Conservation (phyloP, 2,888 invertebrate genomes). For the Notocelia uddmanniana region DNA sequence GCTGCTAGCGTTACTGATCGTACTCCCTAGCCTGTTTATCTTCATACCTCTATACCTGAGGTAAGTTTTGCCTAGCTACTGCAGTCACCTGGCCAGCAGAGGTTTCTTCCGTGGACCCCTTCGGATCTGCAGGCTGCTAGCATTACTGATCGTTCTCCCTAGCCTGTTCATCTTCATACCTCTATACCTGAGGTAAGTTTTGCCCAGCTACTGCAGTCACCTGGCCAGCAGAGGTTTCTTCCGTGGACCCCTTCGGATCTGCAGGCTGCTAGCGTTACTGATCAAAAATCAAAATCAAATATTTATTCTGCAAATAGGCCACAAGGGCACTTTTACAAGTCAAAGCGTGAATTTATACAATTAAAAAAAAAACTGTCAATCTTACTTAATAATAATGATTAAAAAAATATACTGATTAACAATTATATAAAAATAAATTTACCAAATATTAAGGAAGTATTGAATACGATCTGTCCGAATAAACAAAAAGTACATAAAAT, state of each 20-base stretch:
- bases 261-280: not conserved
- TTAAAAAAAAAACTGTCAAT: too few species aligned
- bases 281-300: too few species aligned
- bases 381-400: too few species aligned
- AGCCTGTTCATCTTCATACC: constrained; percentile 88
- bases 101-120: constrained; percentile 68
- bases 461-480: too few species aligned
- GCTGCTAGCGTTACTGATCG: constrained; percentile 87
- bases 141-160: constrained; percentile 88
- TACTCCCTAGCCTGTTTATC: constrained; percentile 89
- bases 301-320: too few species aligned
- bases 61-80: constrained; percentile 57
- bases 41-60: constrained; percentile 89
- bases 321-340: too few species aligned
- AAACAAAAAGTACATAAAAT: too few species aligned
- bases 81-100: not conserved
- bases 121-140: constrained; percentile 86
- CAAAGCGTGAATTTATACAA: too few species aligned
- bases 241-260: not conserved
- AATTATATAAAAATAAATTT: too few species aligned
- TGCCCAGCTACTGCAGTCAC: not conserved
- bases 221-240: not conserved
- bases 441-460: too few species aligned
- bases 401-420: too few species aligned
- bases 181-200: constrained; percentile 87